phyloP scores from a whole-genome alignment of 2,113 vertebrate species.

The Melanerpes aurifrons region DNA sequence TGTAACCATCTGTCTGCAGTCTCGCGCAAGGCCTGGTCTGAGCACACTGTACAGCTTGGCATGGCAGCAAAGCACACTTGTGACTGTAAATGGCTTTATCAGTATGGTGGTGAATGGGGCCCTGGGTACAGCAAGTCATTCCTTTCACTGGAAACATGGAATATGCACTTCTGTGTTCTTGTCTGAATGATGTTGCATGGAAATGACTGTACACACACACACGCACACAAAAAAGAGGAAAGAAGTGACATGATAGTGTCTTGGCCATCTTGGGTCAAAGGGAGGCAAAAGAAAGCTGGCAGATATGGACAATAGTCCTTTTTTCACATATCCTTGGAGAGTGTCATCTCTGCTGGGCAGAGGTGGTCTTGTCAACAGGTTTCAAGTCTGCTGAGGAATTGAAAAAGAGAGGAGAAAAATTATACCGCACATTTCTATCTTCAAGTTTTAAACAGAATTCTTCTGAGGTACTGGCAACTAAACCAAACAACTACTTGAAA shows the following conservation, averaged over 20 bases:
- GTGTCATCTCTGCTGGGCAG: neutral
- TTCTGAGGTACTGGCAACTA: neutral
- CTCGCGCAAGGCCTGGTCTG: accelerated
- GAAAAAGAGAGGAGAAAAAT: neutral
- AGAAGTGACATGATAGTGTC: neutral
- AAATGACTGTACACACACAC: neutral
- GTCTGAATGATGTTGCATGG: neutral
- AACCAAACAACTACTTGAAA: neutral
- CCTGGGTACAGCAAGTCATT: neutral
- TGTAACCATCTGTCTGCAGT: accelerated
- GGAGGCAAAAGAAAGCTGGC: neutral
- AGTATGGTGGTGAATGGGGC: neutral
- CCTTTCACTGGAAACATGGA: neutral
- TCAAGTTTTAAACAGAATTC: neutral
- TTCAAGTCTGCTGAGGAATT: neutral
- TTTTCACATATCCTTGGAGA: neutral
- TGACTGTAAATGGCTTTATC: neutral
- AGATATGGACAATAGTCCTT: neutral
- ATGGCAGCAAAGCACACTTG: accelerated
- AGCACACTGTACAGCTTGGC: accelerated
- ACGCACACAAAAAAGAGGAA: neutral
- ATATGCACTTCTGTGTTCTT: neutral
- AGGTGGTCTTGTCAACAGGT: neutral
- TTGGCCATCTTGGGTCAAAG: neutral
- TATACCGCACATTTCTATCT: neutral